These are phyloP conservation scores for Turnix velox DNA, from an alignment of 2,113 vertebrate species.

Conservation along the genomic window DNA sequence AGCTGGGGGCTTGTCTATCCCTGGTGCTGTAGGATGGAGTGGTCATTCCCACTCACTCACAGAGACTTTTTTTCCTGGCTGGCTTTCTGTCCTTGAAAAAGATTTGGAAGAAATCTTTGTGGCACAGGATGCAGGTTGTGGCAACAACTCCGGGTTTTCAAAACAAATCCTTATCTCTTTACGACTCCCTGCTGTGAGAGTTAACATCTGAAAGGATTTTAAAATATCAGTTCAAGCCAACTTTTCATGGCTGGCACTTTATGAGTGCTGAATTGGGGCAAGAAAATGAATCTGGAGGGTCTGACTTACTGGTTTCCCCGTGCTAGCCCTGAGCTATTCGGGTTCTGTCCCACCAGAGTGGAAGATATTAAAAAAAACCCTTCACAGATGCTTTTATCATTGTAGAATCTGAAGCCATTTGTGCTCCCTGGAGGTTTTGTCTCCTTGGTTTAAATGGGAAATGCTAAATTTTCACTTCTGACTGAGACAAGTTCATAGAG, in stretches of 20 bases:
- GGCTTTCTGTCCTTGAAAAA: not conserved
- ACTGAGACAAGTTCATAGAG: not conserved
- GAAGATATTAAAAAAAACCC: not conserved
- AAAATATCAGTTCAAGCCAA: fast-evolving
- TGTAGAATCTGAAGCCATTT: not conserved
- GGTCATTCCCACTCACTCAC: not conserved
- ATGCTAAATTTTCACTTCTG: constrained; percentile 1
- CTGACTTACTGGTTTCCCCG: not conserved
- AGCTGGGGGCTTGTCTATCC: not conserved
- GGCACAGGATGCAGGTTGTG: not conserved
- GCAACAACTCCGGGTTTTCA: not conserved
- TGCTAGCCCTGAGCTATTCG: not conserved
- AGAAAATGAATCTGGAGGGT: not conserved
- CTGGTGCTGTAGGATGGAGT: not conserved
- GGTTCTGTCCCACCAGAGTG: not conserved
- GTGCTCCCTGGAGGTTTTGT: not conserved
- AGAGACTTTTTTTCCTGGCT: not conserved
- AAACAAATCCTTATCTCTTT: not conserved
- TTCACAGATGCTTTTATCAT: constrained; percentile 11
- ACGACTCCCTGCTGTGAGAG: not conserved
- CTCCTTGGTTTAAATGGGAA: not conserved
- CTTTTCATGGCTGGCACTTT: not conserved
- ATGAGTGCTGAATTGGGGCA: not conserved
- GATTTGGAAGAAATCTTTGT: not conserved
- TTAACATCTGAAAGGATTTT: not conserved